Evolutionary conservation across 1,140 invertebrate species (phyloP), one percentile per base, ranked within the genome.

Genomic region (Drosophila oshimai): DNA sequence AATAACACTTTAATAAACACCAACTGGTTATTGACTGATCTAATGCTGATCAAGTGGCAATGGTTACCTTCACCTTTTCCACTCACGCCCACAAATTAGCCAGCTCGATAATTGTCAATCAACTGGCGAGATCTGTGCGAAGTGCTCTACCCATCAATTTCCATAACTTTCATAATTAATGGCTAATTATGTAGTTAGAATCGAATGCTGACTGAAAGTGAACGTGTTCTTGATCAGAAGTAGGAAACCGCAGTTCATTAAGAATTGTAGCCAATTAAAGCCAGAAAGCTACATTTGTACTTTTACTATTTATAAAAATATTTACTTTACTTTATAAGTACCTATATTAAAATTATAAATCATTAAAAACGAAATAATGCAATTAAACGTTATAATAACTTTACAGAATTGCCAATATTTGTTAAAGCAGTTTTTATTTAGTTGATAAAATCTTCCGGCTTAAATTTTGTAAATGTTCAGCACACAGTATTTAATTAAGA

Each of bases 31-130:
- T 24, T 45, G 20, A 22, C 50, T 45, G 20, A 54, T 53, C 41
- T 3, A 45, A 44, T 54, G 45, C 28, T 37, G 41, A 67, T 67
- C 37, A 53, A 42, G 34, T 24, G 67, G n/a, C 26, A 13, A 62
- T 24, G 57, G 37, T 71, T 45, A 51, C 68, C 68, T 71, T 71
- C 54, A 71, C 68, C 67, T 71, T 71, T 71, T 44, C 29, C 18
- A 68, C 13, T 13, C 15, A 60, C 33, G 54, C 68, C 67, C 67
- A 71, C 68, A 71, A 71, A 71, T 71, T 71, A 50, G 31, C 44
- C 39, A 33, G 41, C 15, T 33, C 39, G 24, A 60, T 71, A 45
- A 71, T 71, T 71, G 64, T 68, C 61, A 54, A 51, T 24, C 61
- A 31, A 54, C 17, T 29, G 44, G 20, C 65, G 34, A 37, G 50